Conservation (phyloP, 2,888 invertebrate genomes). For the Oegoconia quadripuncta region DNA sequence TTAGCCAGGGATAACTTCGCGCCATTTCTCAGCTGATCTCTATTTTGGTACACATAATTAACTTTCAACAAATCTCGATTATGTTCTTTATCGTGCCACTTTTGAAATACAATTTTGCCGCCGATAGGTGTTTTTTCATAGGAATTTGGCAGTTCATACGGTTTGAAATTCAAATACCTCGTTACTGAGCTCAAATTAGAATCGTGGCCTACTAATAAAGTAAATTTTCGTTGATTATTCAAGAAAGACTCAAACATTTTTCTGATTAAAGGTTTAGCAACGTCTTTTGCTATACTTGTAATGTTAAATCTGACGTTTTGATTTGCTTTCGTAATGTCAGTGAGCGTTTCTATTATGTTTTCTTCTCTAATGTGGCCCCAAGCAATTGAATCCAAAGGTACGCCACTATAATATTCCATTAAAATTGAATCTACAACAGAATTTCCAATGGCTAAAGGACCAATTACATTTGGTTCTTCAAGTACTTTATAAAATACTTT, state of each 20-base stretch:
- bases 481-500: conserved; percentile 35
- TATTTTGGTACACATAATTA: conserved; percentile 48
- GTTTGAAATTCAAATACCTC: conserved; percentile 39
- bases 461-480: conserved; percentile 45
- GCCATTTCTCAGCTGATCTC: conserved; percentile 41
- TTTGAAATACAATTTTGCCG: conserved; percentile 60
- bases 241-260: conserved; percentile 40
- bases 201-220: conserved; percentile 56
- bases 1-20: conserved; percentile 29
- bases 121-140: conserved; percentile 56
- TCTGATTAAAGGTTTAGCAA: conserved; percentile 39
- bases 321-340: conserved; percentile 39
- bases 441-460: conserved; percentile 44
- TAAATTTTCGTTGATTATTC: conserved; percentile 33
- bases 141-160: conserved; percentile 40
- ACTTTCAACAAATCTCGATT: conserved; percentile 44
- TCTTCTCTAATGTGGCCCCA: too few relatives aligned
- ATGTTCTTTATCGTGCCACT: conserved; percentile 39
- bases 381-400: conserved; percentile 40
- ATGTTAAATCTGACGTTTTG: conserved; percentile 51
- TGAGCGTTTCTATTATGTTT: conserved; percentile 41
- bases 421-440: conserved; percentile 49
- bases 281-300: conserved; percentile 35
- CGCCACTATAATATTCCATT: conserved; percentile 60
- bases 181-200: conserved; percentile 48